Evolutionary conservation across 2,113 vertebrate genomes (phyloP).

Genomic region (Callorhinus ursinus): DNA sequence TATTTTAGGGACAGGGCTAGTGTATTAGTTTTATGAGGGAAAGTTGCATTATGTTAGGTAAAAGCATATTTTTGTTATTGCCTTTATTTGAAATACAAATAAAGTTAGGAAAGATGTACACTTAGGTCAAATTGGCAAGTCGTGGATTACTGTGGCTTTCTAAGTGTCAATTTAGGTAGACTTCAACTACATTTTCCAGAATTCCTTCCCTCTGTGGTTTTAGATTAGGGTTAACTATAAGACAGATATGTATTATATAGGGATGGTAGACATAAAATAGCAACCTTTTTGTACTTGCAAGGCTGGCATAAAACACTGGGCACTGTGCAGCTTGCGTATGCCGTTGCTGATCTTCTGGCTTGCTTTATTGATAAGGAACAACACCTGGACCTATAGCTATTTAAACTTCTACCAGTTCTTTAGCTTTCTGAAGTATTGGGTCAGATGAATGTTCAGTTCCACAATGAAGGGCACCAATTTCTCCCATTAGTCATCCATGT

Average conservation of each 20-base stretch:
- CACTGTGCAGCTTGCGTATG: background rate
- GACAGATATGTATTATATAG: background rate
- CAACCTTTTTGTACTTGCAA: background rate
- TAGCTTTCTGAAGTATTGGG: background rate
- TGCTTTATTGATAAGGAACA: background rate
- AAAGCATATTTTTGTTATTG: background rate
- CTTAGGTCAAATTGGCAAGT: background rate
- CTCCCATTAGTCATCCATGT: background rate
- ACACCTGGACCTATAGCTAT: background rate
- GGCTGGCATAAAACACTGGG: background rate
- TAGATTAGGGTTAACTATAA: background rate
- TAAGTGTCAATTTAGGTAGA: background rate
- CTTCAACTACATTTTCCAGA: background rate
- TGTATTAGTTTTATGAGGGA: background rate
- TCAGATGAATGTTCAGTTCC: background rate
- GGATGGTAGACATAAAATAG: background rate
- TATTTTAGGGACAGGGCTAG: background rate
- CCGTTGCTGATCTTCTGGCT: background rate
- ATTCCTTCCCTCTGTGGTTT: background rate
- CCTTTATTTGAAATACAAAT: background rate
- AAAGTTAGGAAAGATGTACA: background rate
- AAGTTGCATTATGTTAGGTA: background rate
- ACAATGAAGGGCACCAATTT: background rate
- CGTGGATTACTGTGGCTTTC: background rate
- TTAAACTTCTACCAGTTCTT: background rate